A percentile compares a stretch with the other conserved stretches of the same genome.
phyloP scores from a whole-genome alignment of 2,888 invertebrate species.

The Polydesmus complanatus region DNA sequence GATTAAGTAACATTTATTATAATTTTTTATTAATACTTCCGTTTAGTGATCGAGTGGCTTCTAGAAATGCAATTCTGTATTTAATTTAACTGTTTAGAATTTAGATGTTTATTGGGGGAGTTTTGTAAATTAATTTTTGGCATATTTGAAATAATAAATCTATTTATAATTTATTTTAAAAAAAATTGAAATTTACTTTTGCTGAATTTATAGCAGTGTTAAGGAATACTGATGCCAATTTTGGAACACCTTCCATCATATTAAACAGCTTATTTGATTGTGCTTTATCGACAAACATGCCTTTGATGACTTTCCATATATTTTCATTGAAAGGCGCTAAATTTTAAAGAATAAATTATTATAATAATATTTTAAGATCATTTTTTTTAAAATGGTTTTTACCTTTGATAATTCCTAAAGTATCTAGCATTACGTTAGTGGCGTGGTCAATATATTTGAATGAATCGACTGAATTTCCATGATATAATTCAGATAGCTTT shows the following conservation, averaged over 20 bases:
- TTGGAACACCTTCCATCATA: constrained; percentile 8
- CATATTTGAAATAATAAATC: too few relatives aligned
- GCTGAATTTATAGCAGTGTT: constrained; percentile 2
- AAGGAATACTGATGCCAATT: constrained; percentile 2
- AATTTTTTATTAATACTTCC: too few relatives aligned
- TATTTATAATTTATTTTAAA: too few relatives aligned
- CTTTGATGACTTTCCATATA: neutral
- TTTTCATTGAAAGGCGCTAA: constrained; percentile 4
- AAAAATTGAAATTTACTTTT: constrained; percentile 3
- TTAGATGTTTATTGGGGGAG: too few relatives aligned
- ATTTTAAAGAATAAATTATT: too few relatives aligned
- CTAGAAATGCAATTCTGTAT: too few relatives aligned
- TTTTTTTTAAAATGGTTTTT: neutral
- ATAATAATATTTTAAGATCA: neutral
- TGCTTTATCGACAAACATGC: neutral
- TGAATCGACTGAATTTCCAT: neutral
- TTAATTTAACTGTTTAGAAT: too few relatives aligned
- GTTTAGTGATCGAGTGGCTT: too few relatives aligned
- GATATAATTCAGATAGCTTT: neutral
- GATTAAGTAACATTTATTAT: too few relatives aligned
- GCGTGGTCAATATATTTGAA: neutral
- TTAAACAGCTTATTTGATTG: constrained; percentile 5
- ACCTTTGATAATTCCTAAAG: neutral
- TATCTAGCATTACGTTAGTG: neutral
- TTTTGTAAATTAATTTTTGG: too few relatives aligned